These are phyloP conservation scores for Paguma larvata DNA, from an alignment of 2,797 vertebrate species.

Conservation along the genomic window DNA sequence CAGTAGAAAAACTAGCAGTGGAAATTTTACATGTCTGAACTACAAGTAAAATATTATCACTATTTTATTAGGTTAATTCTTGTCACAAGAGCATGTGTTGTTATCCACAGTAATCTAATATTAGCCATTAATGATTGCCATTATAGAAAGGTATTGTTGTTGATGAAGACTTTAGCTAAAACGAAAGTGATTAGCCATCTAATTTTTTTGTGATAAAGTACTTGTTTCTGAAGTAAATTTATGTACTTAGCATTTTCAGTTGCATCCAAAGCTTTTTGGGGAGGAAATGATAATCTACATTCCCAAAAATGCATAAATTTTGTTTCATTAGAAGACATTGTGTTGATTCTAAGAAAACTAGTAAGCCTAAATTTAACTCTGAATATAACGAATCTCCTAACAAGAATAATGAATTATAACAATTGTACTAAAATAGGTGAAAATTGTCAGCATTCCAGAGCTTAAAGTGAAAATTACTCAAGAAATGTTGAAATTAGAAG, in stretches of 20 bases:
- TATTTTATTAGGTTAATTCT: not conserved
- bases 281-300: not conserved
- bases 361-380: slow-evolving; percentile 8
- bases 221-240: slow-evolving; percentile 44
- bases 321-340: slow-evolving; percentile 7
- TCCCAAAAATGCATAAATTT: slow-evolving; percentile 7
- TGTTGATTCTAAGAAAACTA: slow-evolving; percentile 27
- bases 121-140: slow-evolving; percentile 49
- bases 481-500: slow-evolving; percentile 54
- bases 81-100: not conserved
- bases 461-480: slow-evolving; percentile 61
- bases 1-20: not conserved
- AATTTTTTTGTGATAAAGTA: not conserved
- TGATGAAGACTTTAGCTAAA: slow-evolving; percentile 67
- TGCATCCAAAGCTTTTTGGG: not conserved
- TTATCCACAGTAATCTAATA: not conserved
- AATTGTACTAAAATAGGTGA: slow-evolving; percentile 54
- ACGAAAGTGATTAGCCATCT: not conserved
- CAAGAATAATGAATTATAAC: slow-evolving; percentile 1
- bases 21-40: not conserved
- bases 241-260: not conserved
- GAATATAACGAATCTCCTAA: not conserved
- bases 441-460: slow-evolving; percentile 60
- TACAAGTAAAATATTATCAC: slow-evolving; percentile 1
- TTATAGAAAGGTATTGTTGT: slow-evolving; percentile 32